A percentile compares a stretch with the other conserved stretches of the same genome.
These are phyloP conservation scores for Centropristis striata DNA, from an alignment of 2,113 vertebrate species.

Conservation along the genomic window DNA sequence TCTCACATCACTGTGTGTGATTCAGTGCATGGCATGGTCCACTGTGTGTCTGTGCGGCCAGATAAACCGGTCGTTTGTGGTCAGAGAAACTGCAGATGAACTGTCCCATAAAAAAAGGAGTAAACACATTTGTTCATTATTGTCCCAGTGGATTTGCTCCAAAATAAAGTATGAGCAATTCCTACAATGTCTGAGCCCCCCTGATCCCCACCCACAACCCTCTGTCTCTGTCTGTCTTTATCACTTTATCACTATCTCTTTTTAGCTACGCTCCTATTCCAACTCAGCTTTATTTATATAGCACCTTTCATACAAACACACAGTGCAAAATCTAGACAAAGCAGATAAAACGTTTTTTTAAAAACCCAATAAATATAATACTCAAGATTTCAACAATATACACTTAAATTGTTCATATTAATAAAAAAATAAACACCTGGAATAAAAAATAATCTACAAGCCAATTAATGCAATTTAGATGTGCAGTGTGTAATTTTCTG, in stretches of 20 bases:
- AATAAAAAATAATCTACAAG: too few relatives aligned
- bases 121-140: constrained; percentile 2
- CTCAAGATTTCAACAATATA: too few relatives aligned
- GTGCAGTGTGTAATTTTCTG: too few relatives aligned
- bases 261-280: not conserved
- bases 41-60: constrained; percentile 21
- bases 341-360: too few relatives aligned
- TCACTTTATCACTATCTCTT: not conserved
- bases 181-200: not conserved
- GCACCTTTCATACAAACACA: too few relatives aligned
- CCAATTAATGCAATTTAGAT: too few relatives aligned
- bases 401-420: too few relatives aligned
- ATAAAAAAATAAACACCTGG: too few relatives aligned
- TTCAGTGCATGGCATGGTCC: constrained; percentile 19
- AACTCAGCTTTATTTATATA: too few relatives aligned
- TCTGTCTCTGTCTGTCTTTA: not conserved
- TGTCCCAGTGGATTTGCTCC: not conserved
- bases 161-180: not conserved
- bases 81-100: constrained; percentile 5
- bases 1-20: constrained; percentile 51
- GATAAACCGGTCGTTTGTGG: constrained; percentile 39
- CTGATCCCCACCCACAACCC: not conserved
- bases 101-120: constrained; percentile 8
- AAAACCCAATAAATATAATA: too few relatives aligned
- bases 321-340: too few relatives aligned